phyloP scores from a whole-genome alignment of 1,140 invertebrate genomes.

The Hormaphis cornu region DNA sequence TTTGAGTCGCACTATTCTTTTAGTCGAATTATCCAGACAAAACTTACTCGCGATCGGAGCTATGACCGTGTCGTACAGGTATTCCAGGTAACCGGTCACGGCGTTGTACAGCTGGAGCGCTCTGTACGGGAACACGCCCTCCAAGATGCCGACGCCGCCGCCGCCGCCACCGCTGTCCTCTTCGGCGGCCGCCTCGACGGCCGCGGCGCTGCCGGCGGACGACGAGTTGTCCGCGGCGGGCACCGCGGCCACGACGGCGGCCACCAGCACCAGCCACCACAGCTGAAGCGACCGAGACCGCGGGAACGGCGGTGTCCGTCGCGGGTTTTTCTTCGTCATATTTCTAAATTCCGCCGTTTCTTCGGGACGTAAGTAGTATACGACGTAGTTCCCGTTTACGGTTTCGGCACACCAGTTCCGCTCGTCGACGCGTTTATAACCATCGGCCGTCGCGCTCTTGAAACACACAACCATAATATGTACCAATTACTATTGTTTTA shows the following conservation, averaged over 20 bases:
- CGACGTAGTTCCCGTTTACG: too few relatives aligned
- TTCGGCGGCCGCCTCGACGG: not conserved
- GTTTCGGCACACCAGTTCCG: too few relatives aligned
- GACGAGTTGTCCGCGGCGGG: not conserved
- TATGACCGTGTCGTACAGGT: not conserved
- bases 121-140: not conserved
- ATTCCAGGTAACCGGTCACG: constrained; percentile 7
- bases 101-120: constrained; percentile 6
- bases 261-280: too few relatives aligned
- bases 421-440: too few relatives aligned
- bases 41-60: constrained; percentile 8
- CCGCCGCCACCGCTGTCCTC: not conserved
- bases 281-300: not conserved
- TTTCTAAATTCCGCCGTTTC: too few relatives aligned
- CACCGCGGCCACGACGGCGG: not conserved
- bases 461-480: too few relatives aligned
- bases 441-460: too few relatives aligned
- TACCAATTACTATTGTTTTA: too few relatives aligned
- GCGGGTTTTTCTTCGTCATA: too few relatives aligned
- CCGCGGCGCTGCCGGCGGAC: not conserved
- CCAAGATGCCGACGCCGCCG: not conserved
- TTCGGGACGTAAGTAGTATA: too few relatives aligned
- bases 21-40: too few relatives aligned
- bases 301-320: not conserved
- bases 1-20: too few relatives aligned